These are phyloP conservation scores for Trichopria drosophilae DNA, from an alignment of 2,888 invertebrate genomes.

Conservation along the genomic window DNA sequence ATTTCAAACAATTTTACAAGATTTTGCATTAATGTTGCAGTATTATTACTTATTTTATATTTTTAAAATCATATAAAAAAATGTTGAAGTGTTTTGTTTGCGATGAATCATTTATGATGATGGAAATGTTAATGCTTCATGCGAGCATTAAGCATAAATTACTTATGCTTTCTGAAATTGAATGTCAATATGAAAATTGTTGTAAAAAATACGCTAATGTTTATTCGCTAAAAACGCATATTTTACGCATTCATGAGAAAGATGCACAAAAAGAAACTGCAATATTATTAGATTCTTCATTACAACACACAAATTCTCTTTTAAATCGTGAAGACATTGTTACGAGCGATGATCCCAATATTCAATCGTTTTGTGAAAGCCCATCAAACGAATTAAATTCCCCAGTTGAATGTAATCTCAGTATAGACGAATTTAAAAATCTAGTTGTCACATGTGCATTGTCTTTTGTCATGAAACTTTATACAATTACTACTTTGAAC, in stretches of 20 bases:
- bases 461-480: conserved; percentile 1
- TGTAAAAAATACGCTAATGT: neutral
- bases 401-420: too few relatives aligned
- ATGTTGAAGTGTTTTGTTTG: conserved; percentile 5
- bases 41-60: neutral
- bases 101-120: neutral
- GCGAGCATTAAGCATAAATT: neutral
- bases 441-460: conserved; percentile 1
- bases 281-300: too few relatives aligned
- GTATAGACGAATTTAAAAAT: neutral
- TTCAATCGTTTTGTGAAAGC: too few relatives aligned
- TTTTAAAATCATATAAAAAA: neutral
- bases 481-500: neutral
- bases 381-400: too few relatives aligned
- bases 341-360: too few relatives aligned
- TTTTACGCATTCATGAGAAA: neutral
- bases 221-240: conserved; percentile 5
- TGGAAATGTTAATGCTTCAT: conserved; percentile 6
- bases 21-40: too few relatives aligned
- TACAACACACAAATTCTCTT: too few relatives aligned
- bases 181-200: conserved; percentile 1
- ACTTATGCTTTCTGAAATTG: neutral
- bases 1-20: too few relatives aligned
- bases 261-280: too few relatives aligned
- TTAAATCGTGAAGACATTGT: too few relatives aligned